These are phyloP conservation scores for Synergus umbraculus DNA, from an alignment of 2,888 invertebrate genomes.

Conservation along the genomic window DNA sequence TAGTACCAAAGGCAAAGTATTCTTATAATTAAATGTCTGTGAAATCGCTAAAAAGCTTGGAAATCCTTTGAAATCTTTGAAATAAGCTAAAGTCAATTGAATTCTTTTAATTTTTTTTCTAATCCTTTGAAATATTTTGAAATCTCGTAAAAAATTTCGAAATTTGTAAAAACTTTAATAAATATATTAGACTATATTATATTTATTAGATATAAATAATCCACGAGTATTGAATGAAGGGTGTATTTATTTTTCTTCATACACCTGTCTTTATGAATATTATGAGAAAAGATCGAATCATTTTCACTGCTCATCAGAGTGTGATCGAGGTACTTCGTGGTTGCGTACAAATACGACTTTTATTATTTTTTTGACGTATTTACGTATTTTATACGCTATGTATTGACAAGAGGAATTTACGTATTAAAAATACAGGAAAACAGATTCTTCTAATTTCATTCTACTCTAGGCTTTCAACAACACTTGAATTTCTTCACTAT, in stretches of 20 bases:
- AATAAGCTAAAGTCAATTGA: too few relatives aligned
- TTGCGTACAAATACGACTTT: constrained; percentile 12
- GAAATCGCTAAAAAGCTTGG: too few relatives aligned
- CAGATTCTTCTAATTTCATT: background rate
- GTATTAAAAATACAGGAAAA: constrained; percentile 23
- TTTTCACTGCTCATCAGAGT: constrained; percentile 14
- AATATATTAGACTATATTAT: too few relatives aligned
- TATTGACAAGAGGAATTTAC: constrained; percentile 36
- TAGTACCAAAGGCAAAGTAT: too few relatives aligned
- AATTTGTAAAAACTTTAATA: too few relatives aligned
- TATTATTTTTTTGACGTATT: background rate
- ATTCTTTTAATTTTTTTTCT: too few relatives aligned
- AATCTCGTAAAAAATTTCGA: too few relatives aligned
- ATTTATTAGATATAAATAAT: background rate
- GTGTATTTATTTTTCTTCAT: constrained; percentile 16
- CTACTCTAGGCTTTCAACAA: background rate
- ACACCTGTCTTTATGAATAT: constrained; percentile 15
- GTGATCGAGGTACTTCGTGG: constrained; percentile 28
- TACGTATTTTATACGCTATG: constrained; percentile 23
- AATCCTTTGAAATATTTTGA: too few relatives aligned
- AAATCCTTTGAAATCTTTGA: too few relatives aligned
- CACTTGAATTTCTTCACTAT: background rate
- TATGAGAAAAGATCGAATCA: background rate
- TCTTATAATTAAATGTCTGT: too few relatives aligned
- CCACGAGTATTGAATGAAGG: background rate